These are phyloP conservation scores for Cnemophilus loriae DNA, from an alignment of 2,113 vertebrate species.

Conservation along the genomic window DNA sequence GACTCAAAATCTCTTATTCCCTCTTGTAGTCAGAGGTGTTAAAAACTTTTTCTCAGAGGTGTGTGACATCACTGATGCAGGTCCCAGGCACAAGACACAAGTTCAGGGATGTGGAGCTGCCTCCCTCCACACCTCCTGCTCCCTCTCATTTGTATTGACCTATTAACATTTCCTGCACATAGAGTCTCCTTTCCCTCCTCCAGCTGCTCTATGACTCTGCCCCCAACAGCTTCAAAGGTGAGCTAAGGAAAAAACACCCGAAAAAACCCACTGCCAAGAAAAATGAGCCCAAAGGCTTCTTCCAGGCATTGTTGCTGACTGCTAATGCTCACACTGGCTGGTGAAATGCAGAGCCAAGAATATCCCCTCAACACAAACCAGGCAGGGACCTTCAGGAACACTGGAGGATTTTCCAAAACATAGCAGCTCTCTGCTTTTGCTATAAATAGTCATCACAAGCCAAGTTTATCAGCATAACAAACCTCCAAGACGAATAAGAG, in stretches of 20 bases:
- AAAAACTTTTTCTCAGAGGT: background rate
- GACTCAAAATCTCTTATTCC: background rate
- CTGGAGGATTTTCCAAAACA: slow-evolving; percentile 29
- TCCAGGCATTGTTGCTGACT: background rate
- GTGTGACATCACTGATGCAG: background rate
- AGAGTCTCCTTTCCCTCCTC: background rate
- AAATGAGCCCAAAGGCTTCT: slow-evolving; percentile 18
- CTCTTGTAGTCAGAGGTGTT: background rate
- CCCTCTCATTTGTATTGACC: background rate
- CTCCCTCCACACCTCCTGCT: background rate
- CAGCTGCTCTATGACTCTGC: slow-evolving; percentile 41
- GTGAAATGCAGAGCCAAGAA: slow-evolving; percentile 30
- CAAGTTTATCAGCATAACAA: slow-evolving; percentile 57
- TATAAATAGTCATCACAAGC: slow-evolving; percentile 36
- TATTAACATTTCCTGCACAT: background rate
- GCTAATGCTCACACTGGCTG: background rate
- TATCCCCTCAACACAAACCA: background rate
- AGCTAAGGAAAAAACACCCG: background rate
- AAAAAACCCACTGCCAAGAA: background rate
- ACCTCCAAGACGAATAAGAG: background rate
- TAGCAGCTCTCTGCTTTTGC: slow-evolving; percentile 38
- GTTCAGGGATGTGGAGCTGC: background rate
- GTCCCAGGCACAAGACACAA: background rate
- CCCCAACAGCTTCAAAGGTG: slow-evolving; percentile 49
- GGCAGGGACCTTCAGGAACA: slow-evolving; percentile 15